These are phyloP conservation scores for Poeciliopsis occidentalis DNA, from an alignment of 2,113 vertebrate genomes.

Conservation along the genomic window DNA sequence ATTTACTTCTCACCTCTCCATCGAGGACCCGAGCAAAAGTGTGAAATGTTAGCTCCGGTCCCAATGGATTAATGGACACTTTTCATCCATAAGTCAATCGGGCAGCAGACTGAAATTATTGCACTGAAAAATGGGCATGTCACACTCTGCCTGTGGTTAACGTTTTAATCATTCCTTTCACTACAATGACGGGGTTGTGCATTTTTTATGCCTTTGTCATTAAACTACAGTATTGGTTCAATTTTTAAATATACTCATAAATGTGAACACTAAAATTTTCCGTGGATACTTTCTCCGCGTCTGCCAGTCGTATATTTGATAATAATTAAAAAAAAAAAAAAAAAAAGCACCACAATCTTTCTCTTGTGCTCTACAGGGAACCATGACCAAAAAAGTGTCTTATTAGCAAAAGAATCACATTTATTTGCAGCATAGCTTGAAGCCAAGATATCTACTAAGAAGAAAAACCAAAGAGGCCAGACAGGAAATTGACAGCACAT, in stretches of 20 bases:
- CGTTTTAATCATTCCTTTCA: not conserved
- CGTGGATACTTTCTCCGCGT: not conserved
- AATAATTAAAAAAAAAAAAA: not conserved
- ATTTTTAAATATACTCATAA: not conserved
- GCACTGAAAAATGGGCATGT: not conserved
- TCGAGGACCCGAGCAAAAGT: not conserved
- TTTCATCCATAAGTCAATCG: not conserved
- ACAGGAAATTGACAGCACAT: conserved; percentile 48
- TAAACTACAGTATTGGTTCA: not conserved
- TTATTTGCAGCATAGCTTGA: conserved; percentile 19
- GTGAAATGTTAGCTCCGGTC: not conserved
- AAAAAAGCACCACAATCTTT: not conserved
- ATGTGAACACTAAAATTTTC: not conserved
- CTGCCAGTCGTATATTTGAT: not conserved
- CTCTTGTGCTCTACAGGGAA: not conserved
- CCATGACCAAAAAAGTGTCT: not conserved
- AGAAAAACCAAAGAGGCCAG: conserved; percentile 21
- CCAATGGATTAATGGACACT: not conserved
- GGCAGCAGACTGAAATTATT: not conserved
- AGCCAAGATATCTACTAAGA: conserved; percentile 26
- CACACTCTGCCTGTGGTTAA: not conserved
- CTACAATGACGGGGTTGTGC: not conserved
- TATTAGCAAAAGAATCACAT: conserved; percentile 20
- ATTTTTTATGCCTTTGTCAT: not conserved
- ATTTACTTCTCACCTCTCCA: not conserved